phyloP scores from a whole-genome alignment of 2,888 invertebrate genomes.

The Erebia epiphron region DNA sequence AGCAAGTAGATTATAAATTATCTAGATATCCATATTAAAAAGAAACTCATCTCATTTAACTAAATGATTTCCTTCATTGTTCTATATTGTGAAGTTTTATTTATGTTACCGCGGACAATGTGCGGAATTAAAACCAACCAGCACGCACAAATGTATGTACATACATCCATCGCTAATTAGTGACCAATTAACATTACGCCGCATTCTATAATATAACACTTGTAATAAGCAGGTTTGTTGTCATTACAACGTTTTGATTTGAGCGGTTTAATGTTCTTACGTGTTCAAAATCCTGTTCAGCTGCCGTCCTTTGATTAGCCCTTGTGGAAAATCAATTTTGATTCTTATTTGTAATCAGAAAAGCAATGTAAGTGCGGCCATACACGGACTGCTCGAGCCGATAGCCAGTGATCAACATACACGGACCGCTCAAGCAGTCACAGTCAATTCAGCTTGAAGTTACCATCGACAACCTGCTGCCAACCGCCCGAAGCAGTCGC shows the following conservation, averaged over 20 bases:
- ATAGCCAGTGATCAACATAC: too few species aligned
- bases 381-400: too few species aligned
- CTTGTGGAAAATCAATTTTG: too few species aligned
- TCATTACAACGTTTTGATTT: not conserved
- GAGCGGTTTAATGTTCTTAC: not conserved
- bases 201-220: conserved; percentile 29
- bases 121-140: conserved; percentile 51
- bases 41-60: not conserved
- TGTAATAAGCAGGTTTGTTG: conserved; percentile 14
- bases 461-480: too few species aligned
- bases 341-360: too few species aligned
- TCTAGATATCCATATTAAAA: not conserved
- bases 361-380: too few species aligned
- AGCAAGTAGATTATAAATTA: too few species aligned
- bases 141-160: conserved; percentile 39
- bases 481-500: too few species aligned
- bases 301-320: too few species aligned
- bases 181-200: conserved; percentile 23
- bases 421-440: too few species aligned
- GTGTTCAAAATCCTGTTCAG: not conserved
- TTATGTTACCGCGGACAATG: conserved; percentile 48
- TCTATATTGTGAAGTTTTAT: conserved; percentile 28
- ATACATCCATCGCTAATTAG: conserved; percentile 43
- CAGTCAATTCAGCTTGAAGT: too few species aligned
- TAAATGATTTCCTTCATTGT: not conserved